Base-by-base conservation (phyloP, 64 coral and sea anemone genomes). In the Stylophora pistillata region DNA sequence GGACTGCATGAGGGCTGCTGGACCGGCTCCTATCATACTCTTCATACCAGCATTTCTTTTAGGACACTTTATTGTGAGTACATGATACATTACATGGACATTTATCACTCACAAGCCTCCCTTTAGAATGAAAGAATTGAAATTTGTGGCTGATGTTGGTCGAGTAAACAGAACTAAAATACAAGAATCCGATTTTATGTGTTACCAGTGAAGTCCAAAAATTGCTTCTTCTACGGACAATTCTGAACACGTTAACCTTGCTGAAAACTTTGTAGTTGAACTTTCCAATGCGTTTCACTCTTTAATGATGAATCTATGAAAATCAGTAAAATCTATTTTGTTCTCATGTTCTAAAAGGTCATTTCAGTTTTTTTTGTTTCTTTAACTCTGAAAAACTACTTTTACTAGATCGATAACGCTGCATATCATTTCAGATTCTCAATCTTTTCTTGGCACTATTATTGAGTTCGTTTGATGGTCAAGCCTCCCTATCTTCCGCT, bases 51-150 rank as follows among this genome's bases (percentile, higher is more conserved):
- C 96, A 74, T 95, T 98, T 69, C 29, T 98, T 52, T 32, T 98
- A 68, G 96, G 96, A 86, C 94, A 98, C 72, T 98, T 98, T 76
- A 89, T 98, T 77, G 96, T 98, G 72, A 98, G 96, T 81, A 34
- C 81, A 30, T 0, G 14, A 55, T 14, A n/a, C 56, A 2, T 13
- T 14, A 28, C 23, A 17, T 28, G 26, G 32, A 17, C 74, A 30
- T 41, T 54, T 33, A 31, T 20, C 14, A 4, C 32, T 11, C 15
- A 52, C 82, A 72, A 13, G 9, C 20, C n/a, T 10, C 12, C 3
- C 6, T 28, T 15, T 32, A 28, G n/a, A 53, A 31, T 20, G 65
- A 3, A 31, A 52, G 18, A 64, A 64, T 3, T 16, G 61, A 64
- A 16, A 69, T 25, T 71, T 23, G 27, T 53, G 31, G 10, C 34